Evolutionary conservation across 92 coral and sea anemone species (phyloP), one percentile per base, ranked within the genome.

Genomic region (Porites divaricata): DNA sequence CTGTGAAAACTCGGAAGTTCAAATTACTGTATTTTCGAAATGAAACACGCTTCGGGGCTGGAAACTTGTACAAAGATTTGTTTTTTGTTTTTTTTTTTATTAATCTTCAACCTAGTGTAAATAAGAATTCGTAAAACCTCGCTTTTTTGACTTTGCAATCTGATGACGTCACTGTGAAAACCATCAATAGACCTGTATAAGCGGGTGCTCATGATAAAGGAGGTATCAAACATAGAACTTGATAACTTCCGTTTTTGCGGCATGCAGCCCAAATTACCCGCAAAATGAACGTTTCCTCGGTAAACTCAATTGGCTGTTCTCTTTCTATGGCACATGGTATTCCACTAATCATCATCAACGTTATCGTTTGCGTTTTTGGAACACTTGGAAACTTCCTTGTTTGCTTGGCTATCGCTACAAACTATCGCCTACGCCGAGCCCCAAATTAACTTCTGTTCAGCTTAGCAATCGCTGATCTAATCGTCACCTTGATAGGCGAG

Each of bases 391-490:
- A 35, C 45, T 35, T 35, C 45, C 45, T 35, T 35, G 45, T 35
- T 35, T 54, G 87, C 79, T 5, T 73, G 74, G 24, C 1, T 72
- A 64, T 66, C 62, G 71, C 87, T 35, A 35, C 45, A 35, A 35
- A 35, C 61, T 35, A 61, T 13, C 58, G 76, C 21, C 70, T 72
- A 10, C 80, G 87, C 59, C 61, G 87, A 15, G 53, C 61, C 15
- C 61, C 80, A 19, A 72, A 83, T 75, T 83, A 56, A 51, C 79
- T 83, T 20, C 81, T 83, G 26, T 54, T 83, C 52, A 83, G 87
- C 23, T 79, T 83, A 41, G 87, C 87, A 35, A 35, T 6, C 45
- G 6, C 45, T 35, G 45, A 35, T 35, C 45, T 35, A 35, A 35
- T 35, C 45, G 45, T 35, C 45, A 35, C 45, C 45, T 3, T 35